Evolutionary conservation across 2,888 invertebrate genomes (phyloP).

Genomic region (Apodemia hepburni): DNA sequence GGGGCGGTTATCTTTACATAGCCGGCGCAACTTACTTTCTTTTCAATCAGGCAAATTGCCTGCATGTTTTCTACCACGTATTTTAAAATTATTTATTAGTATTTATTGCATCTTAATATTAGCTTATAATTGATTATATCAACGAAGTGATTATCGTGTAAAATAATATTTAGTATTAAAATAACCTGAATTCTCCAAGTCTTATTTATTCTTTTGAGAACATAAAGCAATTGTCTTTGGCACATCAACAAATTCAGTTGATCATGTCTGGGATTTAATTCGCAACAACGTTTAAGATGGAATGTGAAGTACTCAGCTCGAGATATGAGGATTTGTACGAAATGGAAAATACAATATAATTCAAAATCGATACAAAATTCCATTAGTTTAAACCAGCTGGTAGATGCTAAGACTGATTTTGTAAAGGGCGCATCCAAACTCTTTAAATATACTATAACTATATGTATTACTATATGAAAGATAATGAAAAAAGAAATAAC

Average conservation of each 20-base stretch:
- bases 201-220: conserved; percentile 1
- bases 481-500: background rate
- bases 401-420: background rate
- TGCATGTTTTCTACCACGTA: too few relatives aligned
- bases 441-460: background rate
- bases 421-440: background rate
- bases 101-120: too few relatives aligned
- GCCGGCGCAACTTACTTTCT: too few relatives aligned
- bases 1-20: too few relatives aligned
- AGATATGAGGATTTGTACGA: background rate
- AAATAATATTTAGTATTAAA: background rate
- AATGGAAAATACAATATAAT: background rate
- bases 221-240: background rate
- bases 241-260: background rate
- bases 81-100: too few relatives aligned
- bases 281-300: background rate
- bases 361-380: background rate
- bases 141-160: too few relatives aligned
- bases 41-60: too few relatives aligned
- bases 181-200: background rate
- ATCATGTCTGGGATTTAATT: background rate
- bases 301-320: background rate
- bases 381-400: background rate
- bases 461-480: background rate
- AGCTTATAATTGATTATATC: too few relatives aligned